Conservation (phyloP, 1,140 invertebrate species). For the Ylistrum balloti region DNA sequence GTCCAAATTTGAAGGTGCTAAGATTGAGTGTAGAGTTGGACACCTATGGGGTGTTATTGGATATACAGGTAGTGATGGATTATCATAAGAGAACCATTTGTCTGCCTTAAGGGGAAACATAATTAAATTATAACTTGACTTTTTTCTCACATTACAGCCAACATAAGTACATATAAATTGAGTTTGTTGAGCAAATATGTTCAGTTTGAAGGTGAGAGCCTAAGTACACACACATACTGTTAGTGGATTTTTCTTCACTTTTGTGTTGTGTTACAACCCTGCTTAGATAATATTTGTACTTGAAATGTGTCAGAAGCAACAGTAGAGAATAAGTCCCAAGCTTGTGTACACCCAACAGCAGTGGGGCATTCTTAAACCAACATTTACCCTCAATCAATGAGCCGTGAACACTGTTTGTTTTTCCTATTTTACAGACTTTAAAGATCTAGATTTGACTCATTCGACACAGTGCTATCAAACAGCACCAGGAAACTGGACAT, state of each 20-base stretch:
- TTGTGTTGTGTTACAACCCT: slow-evolving; percentile 24
- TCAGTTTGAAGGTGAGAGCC: background rate
- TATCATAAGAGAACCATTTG: slow-evolving; percentile 20
- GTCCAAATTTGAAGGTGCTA: slow-evolving; percentile 27
- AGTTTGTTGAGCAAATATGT: background rate
- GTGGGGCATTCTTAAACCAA: background rate
- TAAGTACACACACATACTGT: background rate
- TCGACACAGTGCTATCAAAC: background rate
- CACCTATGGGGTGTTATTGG: background rate
- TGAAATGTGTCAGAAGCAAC: slow-evolving; percentile 15
- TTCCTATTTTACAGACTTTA: slow-evolving; percentile 28
- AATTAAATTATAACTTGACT: slow-evolving; percentile 21
- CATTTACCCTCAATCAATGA: background rate
- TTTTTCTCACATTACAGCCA: slow-evolving; percentile 33
- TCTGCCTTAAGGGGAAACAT: background rate
- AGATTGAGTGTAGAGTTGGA: background rate
- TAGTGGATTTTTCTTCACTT: slow-evolving; percentile 16
- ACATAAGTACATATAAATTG: slow-evolving; percentile 8
- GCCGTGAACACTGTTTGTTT: slow-evolving; percentile 10
- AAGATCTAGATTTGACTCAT: background rate
- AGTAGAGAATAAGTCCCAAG: background rate
- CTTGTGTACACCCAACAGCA: background rate
- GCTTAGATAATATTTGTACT: slow-evolving; percentile 40
- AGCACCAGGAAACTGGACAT: background rate
- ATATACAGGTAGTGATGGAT: background rate